Evolutionary conservation across 64 coral and sea anemone genomes (phyloP), one percentile per base, ranked within the genome.

Genomic region (Astreopora myriophthalma): DNA sequence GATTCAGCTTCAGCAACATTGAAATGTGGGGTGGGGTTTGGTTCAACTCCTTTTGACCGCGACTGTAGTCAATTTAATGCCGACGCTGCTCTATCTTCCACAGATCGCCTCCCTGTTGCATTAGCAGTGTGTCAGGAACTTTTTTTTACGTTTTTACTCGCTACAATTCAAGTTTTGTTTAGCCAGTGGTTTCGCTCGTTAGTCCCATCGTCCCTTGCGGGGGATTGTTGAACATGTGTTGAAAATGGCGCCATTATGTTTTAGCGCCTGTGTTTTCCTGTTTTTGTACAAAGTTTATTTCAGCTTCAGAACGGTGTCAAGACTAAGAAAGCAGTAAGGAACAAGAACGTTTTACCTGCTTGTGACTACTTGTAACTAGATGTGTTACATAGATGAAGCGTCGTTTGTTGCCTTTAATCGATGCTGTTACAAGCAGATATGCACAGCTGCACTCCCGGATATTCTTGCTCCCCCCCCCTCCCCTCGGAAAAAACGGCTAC

Each of bases 151-250:
- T 72, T 72, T 72, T 72, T 72, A 72, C 34, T 72, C 19, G 69
- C 69, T 36, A 72, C 33, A 33, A 72, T 72, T 72, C 69, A 72
- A 72, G 69, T 72, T 72, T 72, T 72, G 31, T 72, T 72, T 72
- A 72, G 69, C 69, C 69, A 72, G 33, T 16, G 34, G 69, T 72
- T 72, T 72, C 34, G 34, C 69, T 72, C 69, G 69, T 72, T 39
- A 72, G 69, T 72, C 69, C 69, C 69, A 36, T 72, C 69, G 33
- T 72, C 69, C 69, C 69, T 72, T 72, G 69, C 69, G 69, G 69
- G 69, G 69, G 69, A 72, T 72, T 72, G 69, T 72, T 72, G 69
- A 72, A 37, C 69, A 72, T 72, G 69, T 72, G 69, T 38, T 72
- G 69, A 72, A 72, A 72, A 72, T 72, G 69, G 69, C 27, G 33